Conservation (phyloP, 2,113 vertebrate species). For the Trematomus loennbergii region DNA sequence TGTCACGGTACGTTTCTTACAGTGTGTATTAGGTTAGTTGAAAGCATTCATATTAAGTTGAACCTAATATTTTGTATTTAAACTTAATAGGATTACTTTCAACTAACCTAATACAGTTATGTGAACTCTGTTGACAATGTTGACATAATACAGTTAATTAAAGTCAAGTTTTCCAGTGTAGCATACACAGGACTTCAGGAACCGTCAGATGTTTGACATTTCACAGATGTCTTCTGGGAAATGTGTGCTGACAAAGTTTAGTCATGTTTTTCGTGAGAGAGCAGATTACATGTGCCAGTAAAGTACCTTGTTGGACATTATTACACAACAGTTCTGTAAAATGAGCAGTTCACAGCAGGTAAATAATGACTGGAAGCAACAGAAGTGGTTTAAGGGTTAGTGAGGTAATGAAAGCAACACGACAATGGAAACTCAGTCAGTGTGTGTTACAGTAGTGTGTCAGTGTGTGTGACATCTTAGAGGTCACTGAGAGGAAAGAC, state of each 20-base stretch:
- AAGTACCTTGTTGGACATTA: not conserved
- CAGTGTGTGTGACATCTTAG: slow-evolving; percentile 21
- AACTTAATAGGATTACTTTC: no score
- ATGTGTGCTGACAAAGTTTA: slow-evolving; percentile 21
- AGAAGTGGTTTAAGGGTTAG: not conserved
- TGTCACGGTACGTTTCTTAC: no score
- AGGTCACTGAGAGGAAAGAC: slow-evolving; percentile 64
- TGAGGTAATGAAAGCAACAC: slow-evolving; percentile 6
- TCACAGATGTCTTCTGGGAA: not conserved
- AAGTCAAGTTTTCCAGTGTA: no score
- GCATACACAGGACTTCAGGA: no score
- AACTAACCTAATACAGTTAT: no score
- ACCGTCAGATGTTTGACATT: no score
- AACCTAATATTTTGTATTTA: no score
- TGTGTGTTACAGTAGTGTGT: slow-evolving; percentile 17
- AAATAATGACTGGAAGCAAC: not conserved
- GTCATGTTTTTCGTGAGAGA: not conserved
- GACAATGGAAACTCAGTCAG: slow-evolving; percentile 46
- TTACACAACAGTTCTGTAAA: slow-evolving; percentile 17
- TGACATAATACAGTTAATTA: no score
- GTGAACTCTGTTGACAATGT: no score
- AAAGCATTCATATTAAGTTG: no score
- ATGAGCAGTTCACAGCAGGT: not conserved
- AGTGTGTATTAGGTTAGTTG: no score
- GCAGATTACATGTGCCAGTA: not conserved